These are phyloP conservation scores for Cochlearius cochlearius DNA, from an alignment of 2,113 vertebrate genomes.

Conservation along the genomic window DNA sequence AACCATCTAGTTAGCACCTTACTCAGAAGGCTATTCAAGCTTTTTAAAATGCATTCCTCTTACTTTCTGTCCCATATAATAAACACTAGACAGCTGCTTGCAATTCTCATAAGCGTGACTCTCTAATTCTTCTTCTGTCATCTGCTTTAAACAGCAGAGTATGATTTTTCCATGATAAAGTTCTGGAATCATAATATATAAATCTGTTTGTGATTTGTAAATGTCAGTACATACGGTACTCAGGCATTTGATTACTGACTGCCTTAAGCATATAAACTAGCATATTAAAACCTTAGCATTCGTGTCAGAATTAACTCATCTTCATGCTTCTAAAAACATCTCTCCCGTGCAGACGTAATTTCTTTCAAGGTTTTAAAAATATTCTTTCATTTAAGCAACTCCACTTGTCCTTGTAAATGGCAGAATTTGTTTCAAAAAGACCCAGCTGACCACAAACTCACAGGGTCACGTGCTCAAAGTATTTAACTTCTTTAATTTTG, in stretches of 20 bases:
- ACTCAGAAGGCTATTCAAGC: not conserved
- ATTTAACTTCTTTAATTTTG: not conserved
- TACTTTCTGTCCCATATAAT: not conserved
- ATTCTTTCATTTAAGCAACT: not conserved
- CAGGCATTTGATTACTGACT: slow-evolving; percentile 38
- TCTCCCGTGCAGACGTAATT: not conserved
- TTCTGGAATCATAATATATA: slow-evolving; percentile 34
- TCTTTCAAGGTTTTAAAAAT: not conserved
- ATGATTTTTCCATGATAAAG: slow-evolving; percentile 29
- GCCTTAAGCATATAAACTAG: slow-evolving; percentile 48
- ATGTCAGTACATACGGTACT: slow-evolving; percentile 4
- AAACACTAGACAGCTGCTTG: slow-evolving; percentile 20
- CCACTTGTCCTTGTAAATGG: not conserved
- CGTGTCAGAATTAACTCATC: slow-evolving; percentile 19
- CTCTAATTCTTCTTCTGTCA: slow-evolving; percentile 32
- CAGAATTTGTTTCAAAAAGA: not conserved
- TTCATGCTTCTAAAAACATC: slow-evolving; percentile 13
- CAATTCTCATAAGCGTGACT: not conserved
- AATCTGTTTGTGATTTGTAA: slow-evolving; percentile 55
- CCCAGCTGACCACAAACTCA: not conserved
- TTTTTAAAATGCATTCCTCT: not conserved
- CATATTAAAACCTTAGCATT: slow-evolving; percentile 34
- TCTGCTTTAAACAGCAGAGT: slow-evolving; percentile 25
- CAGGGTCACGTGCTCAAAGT: not conserved
- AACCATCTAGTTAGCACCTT: not conserved